These are phyloP conservation scores for Cryptoprocta ferox DNA, from an alignment of 2,797 vertebrate genomes.

Conservation along the genomic window DNA sequence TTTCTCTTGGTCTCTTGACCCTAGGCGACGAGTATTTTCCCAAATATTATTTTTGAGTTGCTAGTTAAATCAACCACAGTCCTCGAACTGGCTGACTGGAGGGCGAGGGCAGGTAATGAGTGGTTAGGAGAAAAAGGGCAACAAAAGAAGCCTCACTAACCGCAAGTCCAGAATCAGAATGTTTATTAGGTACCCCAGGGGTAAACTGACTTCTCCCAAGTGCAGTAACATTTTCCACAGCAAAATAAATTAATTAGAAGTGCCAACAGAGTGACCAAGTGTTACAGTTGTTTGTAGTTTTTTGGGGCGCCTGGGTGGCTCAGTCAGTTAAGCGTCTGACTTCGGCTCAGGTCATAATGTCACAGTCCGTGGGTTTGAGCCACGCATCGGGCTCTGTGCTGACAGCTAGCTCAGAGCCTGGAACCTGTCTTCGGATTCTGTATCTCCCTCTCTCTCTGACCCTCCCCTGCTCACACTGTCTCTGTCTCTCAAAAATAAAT, in stretches of 20 bases:
- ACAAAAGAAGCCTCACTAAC: not conserved
- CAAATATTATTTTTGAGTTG: not conserved
- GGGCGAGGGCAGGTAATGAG: not conserved
- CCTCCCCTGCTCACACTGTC: too few species aligned
- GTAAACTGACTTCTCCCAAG: not conserved
- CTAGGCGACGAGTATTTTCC: not conserved
- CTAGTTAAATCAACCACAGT: not conserved
- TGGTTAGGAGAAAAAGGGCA: not conserved
- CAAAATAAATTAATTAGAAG: slow-evolving; percentile 9
- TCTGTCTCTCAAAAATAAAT: too few species aligned
- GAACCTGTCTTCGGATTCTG: too few species aligned
- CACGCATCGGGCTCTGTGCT: too few species aligned
- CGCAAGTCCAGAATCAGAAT: not conserved
- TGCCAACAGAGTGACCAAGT: not conserved
- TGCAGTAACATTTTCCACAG: not conserved
- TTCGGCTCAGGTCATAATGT: too few species aligned
- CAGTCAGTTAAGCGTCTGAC: too few species aligned
- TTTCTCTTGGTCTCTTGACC: not conserved
- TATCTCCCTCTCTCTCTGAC: too few species aligned
- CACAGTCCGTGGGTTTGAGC: too few species aligned
- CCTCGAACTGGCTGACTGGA: not conserved
- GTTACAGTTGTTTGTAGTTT: not conserved
- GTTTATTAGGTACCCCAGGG: not conserved
- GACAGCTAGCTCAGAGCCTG: too few species aligned
- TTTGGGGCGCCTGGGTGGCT: too few species aligned